Base-by-base conservation (phyloP, 2,888 invertebrate genomes). In the Agrochola lychnidis region DNA sequence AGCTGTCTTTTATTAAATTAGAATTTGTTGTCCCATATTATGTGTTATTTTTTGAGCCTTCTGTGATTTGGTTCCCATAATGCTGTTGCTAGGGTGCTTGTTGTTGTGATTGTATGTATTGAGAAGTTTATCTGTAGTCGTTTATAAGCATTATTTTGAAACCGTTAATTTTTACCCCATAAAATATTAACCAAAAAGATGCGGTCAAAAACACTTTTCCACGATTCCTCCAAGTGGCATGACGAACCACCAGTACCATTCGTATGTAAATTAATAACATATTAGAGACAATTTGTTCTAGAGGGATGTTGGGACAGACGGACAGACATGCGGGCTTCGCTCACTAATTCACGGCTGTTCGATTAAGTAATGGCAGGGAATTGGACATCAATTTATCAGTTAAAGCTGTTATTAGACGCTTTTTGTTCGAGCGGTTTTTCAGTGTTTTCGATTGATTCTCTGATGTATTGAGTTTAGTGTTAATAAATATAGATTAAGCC, bases 341-440 rank as follows among this genome's bases (percentile, higher is more conserved):
- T 84, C 89, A 88, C 91, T 93, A 93, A 94, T 93, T 92, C 91
- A 85, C 92, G 78, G 83, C 89, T 89, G 89, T 87, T 87, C 92
- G 93, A 95, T 95, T 92, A 92, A 94, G 93, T 95, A 94, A 95
- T 95, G 92, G 91, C 91, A 83, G 87, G 89, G 93, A 96, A 96
- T 96, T 96, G 96, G 88, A 88, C 90, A 88, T 91, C 96, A 96
- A 96, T 96, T 96, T 95, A 95, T 93, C 92, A 87, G 93, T 94
- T 95, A 92, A 75, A 87, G 62, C 70, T 70, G 70, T 73, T 80
- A 76, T 78, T 85, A 56, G 25, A 66, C 83, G 80, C 85, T 85
- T 88, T 87, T 82, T 85, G 81, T 82, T 72, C 12, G 22, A 68
- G 66, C 59, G 51, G 59, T 74, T 82, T 87, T 78, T 79, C 70